Base-by-base conservation (phyloP, 2,113 vertebrate species). In the Pygoscelis adeliae region DNA sequence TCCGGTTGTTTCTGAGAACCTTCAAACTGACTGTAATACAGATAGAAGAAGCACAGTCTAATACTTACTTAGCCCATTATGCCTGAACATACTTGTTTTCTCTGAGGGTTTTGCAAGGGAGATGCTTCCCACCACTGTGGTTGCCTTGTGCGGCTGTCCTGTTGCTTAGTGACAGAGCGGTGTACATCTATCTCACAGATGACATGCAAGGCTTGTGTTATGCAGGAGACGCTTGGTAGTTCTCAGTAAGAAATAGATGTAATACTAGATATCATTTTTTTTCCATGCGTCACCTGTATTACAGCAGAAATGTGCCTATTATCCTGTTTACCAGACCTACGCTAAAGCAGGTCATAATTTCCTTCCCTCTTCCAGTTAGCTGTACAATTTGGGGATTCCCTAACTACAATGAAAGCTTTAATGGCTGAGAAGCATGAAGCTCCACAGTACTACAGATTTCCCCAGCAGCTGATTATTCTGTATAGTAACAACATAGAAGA, bases 361-460 rank as follows among this genome's bases (percentile, higher is more conserved):
- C 94, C 86, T 91, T 53, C 86, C 82, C 10, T 52, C 14, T 74
- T 74, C 55, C 92, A 74, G 52, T 65, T 56, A 89, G 19, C 77
- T 55, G 32, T 34, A 17, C 10, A 15, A 4, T 72, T 13, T 69
- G 55, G 65, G 79, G 30, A 71, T 78, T 76, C 82, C 82, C 18
- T 46, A 10, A 25, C 34, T 56, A 4, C 8, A 44, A 23, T 26
- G 47, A 83, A 66, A 88, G 27, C 74, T 80, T 50, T 40, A 50
- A 40, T 25, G 30, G 12, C 30, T 70, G 61, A 52, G 30, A 42
- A 78, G 38, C 59, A 30, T 1, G 7, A 44, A 73, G 46, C 13
- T 81, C 61, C 52, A 11, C 71, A 42, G 74, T 21, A 6, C 22
- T 26, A 19, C 16, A 14, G 27, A 17, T 56, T 61, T 85, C 21